phyloP scores from a whole-genome alignment of 2,888 invertebrate species.

The Ctena decussata region DNA sequence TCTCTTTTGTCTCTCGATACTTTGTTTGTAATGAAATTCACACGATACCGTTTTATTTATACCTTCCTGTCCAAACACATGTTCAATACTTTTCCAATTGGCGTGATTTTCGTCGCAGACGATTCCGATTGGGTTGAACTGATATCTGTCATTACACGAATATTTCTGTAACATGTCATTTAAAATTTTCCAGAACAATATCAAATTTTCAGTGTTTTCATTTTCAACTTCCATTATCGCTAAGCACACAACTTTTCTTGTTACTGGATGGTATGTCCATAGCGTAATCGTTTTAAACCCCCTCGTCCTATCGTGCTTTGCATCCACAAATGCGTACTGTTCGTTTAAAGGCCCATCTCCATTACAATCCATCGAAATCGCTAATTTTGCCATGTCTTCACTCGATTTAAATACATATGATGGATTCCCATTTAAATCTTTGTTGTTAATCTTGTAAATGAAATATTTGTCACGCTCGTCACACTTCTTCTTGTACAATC shows the following conservation, averaged over 20 bases:
- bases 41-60: neutral
- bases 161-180: neutral
- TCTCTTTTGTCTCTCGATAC: slow-evolving; percentile 2
- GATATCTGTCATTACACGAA: neutral
- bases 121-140: slow-evolving; percentile 8
- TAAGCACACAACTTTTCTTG: slow-evolving; percentile 9
- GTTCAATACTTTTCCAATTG: slow-evolving; percentile 18
- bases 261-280: slow-evolving; percentile 24
- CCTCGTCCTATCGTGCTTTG: slow-evolving; percentile 14
- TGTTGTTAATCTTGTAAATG: slow-evolving; percentile 9
- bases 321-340: slow-evolving; percentile 22
- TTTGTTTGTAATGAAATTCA: slow-evolving; percentile 29
- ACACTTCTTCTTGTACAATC: neutral
- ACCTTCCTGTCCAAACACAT: neutral
- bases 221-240: slow-evolving; percentile 11
- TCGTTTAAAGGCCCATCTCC: slow-evolving; percentile 9
- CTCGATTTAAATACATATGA: slow-evolving; percentile 26
- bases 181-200: neutral
- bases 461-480: slow-evolving; percentile 2
- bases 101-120: slow-evolving; percentile 21
- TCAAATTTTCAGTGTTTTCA: slow-evolving; percentile 16
- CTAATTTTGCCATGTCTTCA: neutral
- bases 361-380: neutral
- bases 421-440: slow-evolving; percentile 4
- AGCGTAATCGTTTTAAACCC: slow-evolving; percentile 21